These are phyloP conservation scores for Arbacia lixula DNA, from an alignment of 53 echinoderm and acorn worm genomes.

Conservation along the genomic window DNA sequence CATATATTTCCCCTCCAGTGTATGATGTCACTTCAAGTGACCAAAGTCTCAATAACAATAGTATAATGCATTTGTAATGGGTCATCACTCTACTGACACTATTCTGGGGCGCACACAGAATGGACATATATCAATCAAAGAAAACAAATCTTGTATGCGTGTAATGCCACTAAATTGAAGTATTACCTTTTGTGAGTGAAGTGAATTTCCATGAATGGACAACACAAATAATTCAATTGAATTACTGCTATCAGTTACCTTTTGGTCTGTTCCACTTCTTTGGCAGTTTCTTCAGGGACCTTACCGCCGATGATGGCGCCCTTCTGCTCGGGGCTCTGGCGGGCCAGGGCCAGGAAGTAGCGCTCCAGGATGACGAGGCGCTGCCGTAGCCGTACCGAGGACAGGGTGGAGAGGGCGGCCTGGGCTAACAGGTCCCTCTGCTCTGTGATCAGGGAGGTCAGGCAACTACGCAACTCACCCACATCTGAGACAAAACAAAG, in stretches of 20 bases:
- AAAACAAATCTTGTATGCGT: too few species aligned
- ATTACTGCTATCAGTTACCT: slow-evolving; percentile 12
- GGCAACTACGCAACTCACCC: slow-evolving; percentile 75
- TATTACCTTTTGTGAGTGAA: too few species aligned
- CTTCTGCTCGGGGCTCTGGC: slow-evolving; percentile 93
- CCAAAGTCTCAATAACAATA: too few species aligned
- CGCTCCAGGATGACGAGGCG: slow-evolving; percentile 89
- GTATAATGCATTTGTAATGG: too few species aligned
- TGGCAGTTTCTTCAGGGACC: slow-evolving; percentile 61
- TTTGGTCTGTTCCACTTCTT: slow-evolving; percentile 38
- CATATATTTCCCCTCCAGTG: too few species aligned
- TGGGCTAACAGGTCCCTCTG: slow-evolving; percentile 80
- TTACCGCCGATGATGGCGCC: slow-evolving; percentile 65
- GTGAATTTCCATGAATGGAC: too few species aligned
- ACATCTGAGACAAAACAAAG: slow-evolving; percentile 39
- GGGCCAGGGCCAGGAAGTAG: slow-evolving; percentile 87
- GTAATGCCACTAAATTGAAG: too few species aligned
- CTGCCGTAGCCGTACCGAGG: slow-evolving; percentile 88
- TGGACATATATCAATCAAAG: too few species aligned
- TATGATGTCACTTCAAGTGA: too few species aligned
- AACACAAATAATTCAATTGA: too few species aligned
- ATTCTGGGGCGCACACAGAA: too few species aligned
- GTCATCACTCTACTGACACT: too few species aligned
- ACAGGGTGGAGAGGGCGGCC: slow-evolving; percentile 91
- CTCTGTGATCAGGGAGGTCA: slow-evolving; percentile 81